Base-by-base conservation (phyloP, 2,797 vertebrate species). In the Gastrophryne carolinensis region DNA sequence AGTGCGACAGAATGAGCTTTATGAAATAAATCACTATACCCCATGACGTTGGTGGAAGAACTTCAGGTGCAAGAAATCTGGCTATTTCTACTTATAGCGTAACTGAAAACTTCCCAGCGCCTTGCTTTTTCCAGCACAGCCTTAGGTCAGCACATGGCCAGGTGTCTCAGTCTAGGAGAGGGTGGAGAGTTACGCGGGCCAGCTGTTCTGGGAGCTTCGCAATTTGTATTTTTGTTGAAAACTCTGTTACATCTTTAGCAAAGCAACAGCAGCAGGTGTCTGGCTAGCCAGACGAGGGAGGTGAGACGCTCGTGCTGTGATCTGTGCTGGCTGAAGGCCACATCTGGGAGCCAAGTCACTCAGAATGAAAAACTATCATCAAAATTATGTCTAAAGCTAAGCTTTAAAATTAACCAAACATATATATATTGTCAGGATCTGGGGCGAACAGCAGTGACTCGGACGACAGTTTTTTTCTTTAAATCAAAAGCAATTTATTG, bases 191-290 rank as follows among this genome's bases (percentile, higher is more conserved):
- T 64, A 34, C 60, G 27, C n/a, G 30, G 13, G 75, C 75, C 75
- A 77, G 75, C 75, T 77, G 75, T 77, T 71, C 61, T 21, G 50
- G 52, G 67, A 65, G 67, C 27, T 57, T 65, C 67, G 64, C 75
- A 57, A 71, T 77, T 77, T 71, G 26, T 71, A 69, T 71, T 76
- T 66, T 64, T 70, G 74, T 76, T 76, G 74, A 76, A 75, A 77
- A 77, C 58, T n/a, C n/a, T 65, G 75, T 49, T 57, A 71, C 71
- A 77, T 71, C 75, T 77, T 71, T 58, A 77, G 74, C 30, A 64
- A 71, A 35, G 60, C 67, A 21, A 54, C 35, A 56, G 39, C 7
- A 77, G 67, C 75, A 77, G 75, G 75, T 77, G 75, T 41, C 49
- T 41, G 30, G 35, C 35, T 37, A 23, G 47, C 58, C 58, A 39